phyloP scores from a whole-genome alignment of 2,797 vertebrate genomes.

The Hydrolagus colliei region DNA sequence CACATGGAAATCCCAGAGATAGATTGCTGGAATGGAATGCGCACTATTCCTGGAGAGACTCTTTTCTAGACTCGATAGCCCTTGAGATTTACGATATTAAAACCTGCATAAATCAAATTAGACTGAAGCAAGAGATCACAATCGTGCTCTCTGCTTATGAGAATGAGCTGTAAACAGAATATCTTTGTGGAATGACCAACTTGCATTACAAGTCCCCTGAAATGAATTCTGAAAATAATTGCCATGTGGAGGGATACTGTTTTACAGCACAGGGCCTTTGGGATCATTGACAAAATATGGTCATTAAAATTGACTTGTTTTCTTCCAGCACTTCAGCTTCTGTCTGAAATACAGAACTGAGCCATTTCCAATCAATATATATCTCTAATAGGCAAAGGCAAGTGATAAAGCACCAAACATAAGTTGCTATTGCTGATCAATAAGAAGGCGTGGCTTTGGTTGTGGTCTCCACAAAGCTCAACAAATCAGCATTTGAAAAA shows the following conservation, averaged over 20 bases:
- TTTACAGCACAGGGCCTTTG: background rate
- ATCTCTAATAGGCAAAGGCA: slow-evolving; percentile 1
- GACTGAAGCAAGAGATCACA: too few species aligned
- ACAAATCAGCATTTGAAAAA: background rate
- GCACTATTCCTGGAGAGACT: too few species aligned
- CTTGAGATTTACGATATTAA: too few species aligned
- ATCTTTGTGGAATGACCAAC: background rate
- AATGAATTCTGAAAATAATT: slow-evolving; percentile 1
- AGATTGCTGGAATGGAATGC: too few species aligned
- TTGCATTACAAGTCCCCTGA: background rate
- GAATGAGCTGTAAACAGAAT: too few species aligned
- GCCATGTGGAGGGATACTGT: background rate
- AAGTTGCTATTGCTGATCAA: slow-evolving; percentile 21
- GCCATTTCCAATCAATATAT: background rate
- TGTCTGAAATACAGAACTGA: slow-evolving; percentile 5
- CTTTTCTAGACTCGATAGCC: too few species aligned
- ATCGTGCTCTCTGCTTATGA: too few species aligned
- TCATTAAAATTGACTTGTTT: background rate
- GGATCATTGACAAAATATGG: background rate
- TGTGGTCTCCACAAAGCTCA: slow-evolving; percentile 5
- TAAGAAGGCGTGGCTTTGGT: slow-evolving; percentile 1
- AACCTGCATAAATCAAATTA: too few species aligned
- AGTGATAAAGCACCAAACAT: slow-evolving; percentile 14
- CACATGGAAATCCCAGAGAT: too few species aligned
- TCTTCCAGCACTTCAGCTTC: background rate